phyloP scores from a whole-genome alignment of 2,113 vertebrate genomes.

The Odobenus rosmarus region DNA sequence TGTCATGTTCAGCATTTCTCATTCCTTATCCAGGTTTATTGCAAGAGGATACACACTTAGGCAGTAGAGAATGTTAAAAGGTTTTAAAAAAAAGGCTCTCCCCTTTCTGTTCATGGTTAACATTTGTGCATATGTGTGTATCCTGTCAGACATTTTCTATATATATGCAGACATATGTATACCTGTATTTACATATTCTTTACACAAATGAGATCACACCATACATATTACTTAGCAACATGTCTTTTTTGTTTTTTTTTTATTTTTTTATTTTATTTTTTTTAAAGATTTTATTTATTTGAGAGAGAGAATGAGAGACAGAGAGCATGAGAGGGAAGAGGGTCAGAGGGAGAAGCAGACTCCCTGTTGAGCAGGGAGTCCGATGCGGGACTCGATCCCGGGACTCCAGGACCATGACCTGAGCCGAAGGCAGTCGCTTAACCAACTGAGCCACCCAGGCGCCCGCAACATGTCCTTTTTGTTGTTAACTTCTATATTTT shows the following conservation, averaged over 20 bases:
- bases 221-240: not conserved
- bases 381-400: too few species aligned
- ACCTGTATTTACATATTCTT: not conserved
- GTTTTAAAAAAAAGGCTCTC: not conserved
- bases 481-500: not conserved
- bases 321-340: too few species aligned
- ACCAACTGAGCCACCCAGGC: too few species aligned
- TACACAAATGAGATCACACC: not conserved
- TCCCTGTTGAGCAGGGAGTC: too few species aligned
- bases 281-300: too few species aligned
- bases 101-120: not conserved
- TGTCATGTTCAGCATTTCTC: not conserved
- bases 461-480: not conserved
- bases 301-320: too few species aligned
- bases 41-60: not conserved
- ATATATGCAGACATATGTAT: not conserved
- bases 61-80: not conserved
- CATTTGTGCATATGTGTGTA: not conserved
- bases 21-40: not conserved
- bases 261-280: not conserved
- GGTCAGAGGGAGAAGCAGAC: too few species aligned
- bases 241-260: slow-evolving; percentile 35
- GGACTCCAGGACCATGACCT: too few species aligned
- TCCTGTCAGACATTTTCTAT: not conserved
- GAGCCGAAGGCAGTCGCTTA: too few species aligned